Percentiles rank a stretch among this genome's conserved stretches.
These are phyloP conservation scores for Scylla paramamosain DNA, from an alignment of 1,140 invertebrate genomes.

Conservation along the genomic window DNA sequence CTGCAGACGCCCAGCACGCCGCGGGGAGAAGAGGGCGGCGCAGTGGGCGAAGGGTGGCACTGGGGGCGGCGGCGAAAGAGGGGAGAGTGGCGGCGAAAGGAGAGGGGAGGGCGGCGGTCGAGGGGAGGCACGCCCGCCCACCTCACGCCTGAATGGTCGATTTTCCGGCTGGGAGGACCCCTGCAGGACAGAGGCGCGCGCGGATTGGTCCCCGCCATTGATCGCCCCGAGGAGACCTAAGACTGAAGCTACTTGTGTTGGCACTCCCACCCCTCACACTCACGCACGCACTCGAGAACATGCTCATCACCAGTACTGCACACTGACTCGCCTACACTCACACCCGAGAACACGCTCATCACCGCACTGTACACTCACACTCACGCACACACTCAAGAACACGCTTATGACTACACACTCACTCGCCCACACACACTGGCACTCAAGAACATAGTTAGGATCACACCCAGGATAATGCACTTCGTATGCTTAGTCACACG, in stretches of 20 bases:
- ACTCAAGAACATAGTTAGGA: not conserved
- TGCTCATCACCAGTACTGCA: not conserved
- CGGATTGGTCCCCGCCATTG: slow-evolving; percentile 72
- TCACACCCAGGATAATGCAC: not conserved
- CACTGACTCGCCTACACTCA: not conserved
- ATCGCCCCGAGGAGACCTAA: slow-evolving; percentile 45
- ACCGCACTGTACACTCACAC: not conserved
- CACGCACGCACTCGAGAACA: not conserved
- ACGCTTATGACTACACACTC: not conserved
- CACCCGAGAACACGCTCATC: not conserved
- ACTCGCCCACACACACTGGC: not conserved
- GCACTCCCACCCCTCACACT: not conserved
- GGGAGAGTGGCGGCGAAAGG: not conserved
- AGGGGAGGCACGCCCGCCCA: slow-evolving; percentile 56
- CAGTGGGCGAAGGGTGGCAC: not conserved
- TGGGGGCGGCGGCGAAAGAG: slow-evolving; percentile 18
- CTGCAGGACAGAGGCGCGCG: slow-evolving; percentile 70
- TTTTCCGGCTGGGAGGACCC: slow-evolving; percentile 70
- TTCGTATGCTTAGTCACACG: too few species aligned
- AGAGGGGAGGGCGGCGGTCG: slow-evolving; percentile 11
- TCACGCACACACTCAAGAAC: not conserved
- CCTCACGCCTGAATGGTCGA: slow-evolving; percentile 69
- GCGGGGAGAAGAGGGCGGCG: not conserved
- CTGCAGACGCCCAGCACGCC: not conserved
- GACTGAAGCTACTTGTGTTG: slow-evolving; percentile 13